Percentiles rank a stretch among this genome's conserved stretches.
phyloP scores from a whole-genome alignment of 2,888 invertebrate genomes.

The Tinea trinotella region DNA sequence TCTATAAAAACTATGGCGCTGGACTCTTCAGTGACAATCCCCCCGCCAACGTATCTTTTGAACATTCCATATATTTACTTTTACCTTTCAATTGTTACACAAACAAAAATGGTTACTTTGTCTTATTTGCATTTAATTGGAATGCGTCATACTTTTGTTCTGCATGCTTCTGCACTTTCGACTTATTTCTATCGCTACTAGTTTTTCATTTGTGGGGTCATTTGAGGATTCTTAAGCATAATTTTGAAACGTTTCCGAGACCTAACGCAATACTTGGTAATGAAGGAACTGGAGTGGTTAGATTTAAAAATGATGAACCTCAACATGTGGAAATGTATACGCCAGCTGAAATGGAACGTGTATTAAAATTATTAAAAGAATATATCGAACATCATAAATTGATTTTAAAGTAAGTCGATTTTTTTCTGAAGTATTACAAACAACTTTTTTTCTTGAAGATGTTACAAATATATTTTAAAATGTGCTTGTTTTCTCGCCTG shows the following conservation, averaged over 20 bases:
- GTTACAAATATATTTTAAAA: too few species aligned
- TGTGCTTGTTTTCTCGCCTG: too few species aligned
- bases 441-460: too few species aligned
- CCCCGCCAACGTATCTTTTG: conserved; percentile 13
- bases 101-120: conserved; percentile 9
- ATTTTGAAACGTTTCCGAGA: conserved; percentile 20
- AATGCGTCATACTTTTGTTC: conserved; percentile 18
- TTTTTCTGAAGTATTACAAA: too few species aligned
- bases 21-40: background rate
- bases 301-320: background rate
- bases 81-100: conserved; percentile 21
- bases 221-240: conserved; percentile 22
- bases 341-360: background rate
- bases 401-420: conserved; percentile 5
- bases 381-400: conserved; percentile 17
- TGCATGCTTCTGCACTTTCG: conserved; percentile 20
- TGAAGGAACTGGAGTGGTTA: background rate
- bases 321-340: background rate
- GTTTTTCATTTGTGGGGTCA: conserved; percentile 26
- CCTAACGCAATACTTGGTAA: conserved; percentile 22
- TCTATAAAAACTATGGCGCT: background rate
- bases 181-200: conserved; percentile 23
- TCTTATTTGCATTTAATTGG: conserved; percentile 6
- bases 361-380: background rate
- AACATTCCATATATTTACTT: conserved; percentile 22